Percentiles rank a stretch among this genome's conserved stretches.
Conservation (phyloP, 92 coral and sea anemone genomes). For the Epizoanthus illoricatus region DNA sequence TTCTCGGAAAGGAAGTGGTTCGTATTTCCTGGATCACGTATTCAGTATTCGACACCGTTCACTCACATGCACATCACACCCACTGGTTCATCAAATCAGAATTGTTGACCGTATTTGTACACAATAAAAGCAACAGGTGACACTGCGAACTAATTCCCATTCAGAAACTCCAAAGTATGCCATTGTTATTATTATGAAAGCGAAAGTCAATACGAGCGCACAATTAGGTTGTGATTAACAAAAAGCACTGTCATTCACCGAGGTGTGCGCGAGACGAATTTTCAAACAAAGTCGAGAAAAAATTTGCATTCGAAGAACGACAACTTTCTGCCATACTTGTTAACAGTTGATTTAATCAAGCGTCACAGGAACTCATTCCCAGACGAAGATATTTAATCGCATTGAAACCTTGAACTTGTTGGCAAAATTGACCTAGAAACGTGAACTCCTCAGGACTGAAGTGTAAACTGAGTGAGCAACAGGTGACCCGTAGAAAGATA, state of each 20-base stretch:
- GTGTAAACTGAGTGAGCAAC: constrained; percentile 36
- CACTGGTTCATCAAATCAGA: constrained; percentile 36
- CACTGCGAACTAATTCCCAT: constrained; percentile 27
- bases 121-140: constrained; percentile 47
- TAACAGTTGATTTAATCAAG: background rate
- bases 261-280: constrained; percentile 6
- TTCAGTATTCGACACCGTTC: constrained; percentile 28
- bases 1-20: constrained; percentile 31
- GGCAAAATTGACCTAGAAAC: constrained; percentile 30
- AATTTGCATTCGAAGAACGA: constrained; percentile 26
- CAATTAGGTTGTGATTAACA: constrained; percentile 28
- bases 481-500: constrained; percentile 43
- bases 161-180: constrained; percentile 6
- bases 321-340: background rate
- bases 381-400: constrained; percentile 29
- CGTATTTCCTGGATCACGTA: constrained; percentile 32
- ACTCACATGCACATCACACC: constrained; percentile 20
- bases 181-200: constrained; percentile 39
- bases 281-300: constrained; percentile 5
- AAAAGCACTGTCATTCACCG: constrained; percentile 38
- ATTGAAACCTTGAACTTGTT: constrained; percentile 45
- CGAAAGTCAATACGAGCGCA: constrained; percentile 37
- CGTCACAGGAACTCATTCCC: background rate
- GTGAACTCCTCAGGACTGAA: constrained; percentile 31
- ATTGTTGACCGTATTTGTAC: constrained; percentile 43